These are phyloP conservation scores for Smithornis capensis DNA, from an alignment of 2,113 vertebrate species.

Conservation along the genomic window DNA sequence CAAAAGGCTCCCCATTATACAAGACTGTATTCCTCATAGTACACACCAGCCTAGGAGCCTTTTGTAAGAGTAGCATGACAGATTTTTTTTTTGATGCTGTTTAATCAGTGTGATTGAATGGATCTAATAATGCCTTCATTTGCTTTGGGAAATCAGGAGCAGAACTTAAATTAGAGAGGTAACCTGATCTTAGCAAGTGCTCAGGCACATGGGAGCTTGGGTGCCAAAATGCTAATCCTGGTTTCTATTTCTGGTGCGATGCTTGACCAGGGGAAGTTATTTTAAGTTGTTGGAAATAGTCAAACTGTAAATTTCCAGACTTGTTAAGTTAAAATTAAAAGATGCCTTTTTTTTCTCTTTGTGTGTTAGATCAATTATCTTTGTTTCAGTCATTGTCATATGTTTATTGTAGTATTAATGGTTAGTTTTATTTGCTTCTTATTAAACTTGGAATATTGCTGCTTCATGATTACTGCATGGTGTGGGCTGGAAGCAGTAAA, in stretches of 20 bases:
- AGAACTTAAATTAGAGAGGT: background rate
- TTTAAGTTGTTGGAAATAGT: background rate
- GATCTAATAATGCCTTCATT: conserved; percentile 31
- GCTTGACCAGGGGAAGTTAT: background rate
- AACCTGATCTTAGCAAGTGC: background rate
- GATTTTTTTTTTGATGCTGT: conserved; percentile 37
- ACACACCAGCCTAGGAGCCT: conserved; percentile 6
- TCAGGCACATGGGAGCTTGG: background rate
- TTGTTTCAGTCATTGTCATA: background rate
- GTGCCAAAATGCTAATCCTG: background rate
- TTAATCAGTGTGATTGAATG: conserved; percentile 30
- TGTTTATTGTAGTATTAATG: background rate
- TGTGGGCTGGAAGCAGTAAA: background rate
- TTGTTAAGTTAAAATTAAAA: background rate
- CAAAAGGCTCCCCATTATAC: conserved; percentile 24
- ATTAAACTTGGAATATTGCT: background rate
- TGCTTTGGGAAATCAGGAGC: background rate
- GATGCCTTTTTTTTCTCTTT: background rate
- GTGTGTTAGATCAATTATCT: background rate
- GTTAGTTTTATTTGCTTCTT: background rate
- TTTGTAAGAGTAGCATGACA: conserved; percentile 7
- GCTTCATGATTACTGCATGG: background rate
- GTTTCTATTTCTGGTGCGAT: background rate
- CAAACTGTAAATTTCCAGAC: background rate
- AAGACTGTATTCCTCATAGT: conserved; percentile 25